Evolutionary conservation across 2,113 vertebrate genomes (phyloP).

Genomic region (Dolichallabes microphthalmus): DNA sequence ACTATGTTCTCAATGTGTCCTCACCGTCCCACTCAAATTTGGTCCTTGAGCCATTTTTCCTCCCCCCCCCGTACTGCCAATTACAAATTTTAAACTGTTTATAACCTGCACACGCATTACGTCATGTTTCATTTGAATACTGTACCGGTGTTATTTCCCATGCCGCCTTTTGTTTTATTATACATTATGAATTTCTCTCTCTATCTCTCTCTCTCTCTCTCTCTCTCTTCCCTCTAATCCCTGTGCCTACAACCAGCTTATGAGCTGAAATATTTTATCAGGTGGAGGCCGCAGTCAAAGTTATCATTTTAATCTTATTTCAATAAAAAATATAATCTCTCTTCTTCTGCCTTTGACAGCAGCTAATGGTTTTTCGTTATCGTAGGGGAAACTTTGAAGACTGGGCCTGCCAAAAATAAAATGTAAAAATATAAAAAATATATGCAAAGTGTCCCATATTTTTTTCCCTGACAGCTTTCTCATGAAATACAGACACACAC

Average conservation of each 20-base stretch:
- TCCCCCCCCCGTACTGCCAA: constrained; percentile 64
- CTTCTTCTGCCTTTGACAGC: constrained; percentile 81
- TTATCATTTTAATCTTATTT: constrained; percentile 93
- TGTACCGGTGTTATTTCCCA: constrained; percentile 78
- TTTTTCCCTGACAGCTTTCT: constrained; percentile 61
- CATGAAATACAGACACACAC: constrained; percentile 60
- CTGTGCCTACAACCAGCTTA: constrained; percentile 83
- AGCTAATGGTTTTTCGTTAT: constrained; percentile 93
- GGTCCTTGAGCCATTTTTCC: constrained; percentile 51
- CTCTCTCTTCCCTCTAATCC: constrained; percentile 75
- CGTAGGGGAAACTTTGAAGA: constrained; percentile 82
- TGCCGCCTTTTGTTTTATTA: constrained; percentile 80
- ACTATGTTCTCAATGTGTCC: neutral
- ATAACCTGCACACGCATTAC: constrained; percentile 76
- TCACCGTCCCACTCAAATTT: neutral
- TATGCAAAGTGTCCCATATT: constrained; percentile 71
- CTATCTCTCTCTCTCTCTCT: constrained; percentile 21
- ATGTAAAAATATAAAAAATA: constrained; percentile 71
- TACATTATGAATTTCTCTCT: constrained; percentile 74
- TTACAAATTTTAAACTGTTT: constrained; percentile 68
- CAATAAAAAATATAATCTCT: constrained; percentile 94
- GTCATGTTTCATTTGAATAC: constrained; percentile 77
- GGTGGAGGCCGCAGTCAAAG: constrained; percentile 84
- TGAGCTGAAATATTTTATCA: constrained; percentile 98
- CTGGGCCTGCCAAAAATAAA: constrained; percentile 71